phyloP scores from a whole-genome alignment of 2,888 invertebrate genomes.

The Apantesis nais region DNA sequence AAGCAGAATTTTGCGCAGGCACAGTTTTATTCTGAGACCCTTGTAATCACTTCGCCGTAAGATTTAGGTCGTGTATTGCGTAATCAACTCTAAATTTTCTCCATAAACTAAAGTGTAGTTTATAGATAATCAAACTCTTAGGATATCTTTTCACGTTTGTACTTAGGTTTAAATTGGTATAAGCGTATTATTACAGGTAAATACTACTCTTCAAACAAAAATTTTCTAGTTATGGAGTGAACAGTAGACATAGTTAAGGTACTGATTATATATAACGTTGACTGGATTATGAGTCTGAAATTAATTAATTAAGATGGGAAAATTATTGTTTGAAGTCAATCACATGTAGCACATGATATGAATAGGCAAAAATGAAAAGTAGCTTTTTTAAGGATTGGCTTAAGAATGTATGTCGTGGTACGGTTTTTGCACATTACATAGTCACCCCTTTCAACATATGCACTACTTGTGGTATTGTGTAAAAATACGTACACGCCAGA shows the following conservation, averaged over 20 bases:
- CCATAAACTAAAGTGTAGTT: slow-evolving; percentile 59
- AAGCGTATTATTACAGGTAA: slow-evolving; percentile 58
- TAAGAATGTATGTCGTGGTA: slow-evolving; percentile 28
- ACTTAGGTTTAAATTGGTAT: slow-evolving; percentile 68
- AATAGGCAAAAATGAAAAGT: slow-evolving; percentile 25
- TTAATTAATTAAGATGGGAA: slow-evolving; percentile 65
- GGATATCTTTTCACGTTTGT: slow-evolving; percentile 72
- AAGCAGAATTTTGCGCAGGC: slow-evolving; percentile 11
- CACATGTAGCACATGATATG: slow-evolving; percentile 36
- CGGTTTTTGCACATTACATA: slow-evolving; percentile 34
- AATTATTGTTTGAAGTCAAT: slow-evolving; percentile 74
- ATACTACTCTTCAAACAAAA: slow-evolving; percentile 71
- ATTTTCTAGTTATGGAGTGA: slow-evolving; percentile 60
- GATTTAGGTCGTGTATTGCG: slow-evolving; percentile 43
- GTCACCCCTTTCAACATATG: not conserved
- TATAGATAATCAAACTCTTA: slow-evolving; percentile 58
- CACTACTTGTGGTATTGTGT: slow-evolving; percentile 30
- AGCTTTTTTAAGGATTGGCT: slow-evolving; percentile 32
- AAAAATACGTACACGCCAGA: slow-evolving; percentile 16
- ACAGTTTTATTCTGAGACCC: slow-evolving; percentile 28
- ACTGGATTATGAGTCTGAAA: slow-evolving; percentile 75
- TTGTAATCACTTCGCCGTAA: slow-evolving; percentile 33
- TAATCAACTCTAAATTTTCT: slow-evolving; percentile 53
- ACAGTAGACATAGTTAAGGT: slow-evolving; percentile 62
- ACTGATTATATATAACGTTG: slow-evolving; percentile 68